Evolutionary conservation across 2,113 vertebrate genomes (phyloP), one percentile per base, ranked within the genome.

Genomic region (Myotis davidii): DNA sequence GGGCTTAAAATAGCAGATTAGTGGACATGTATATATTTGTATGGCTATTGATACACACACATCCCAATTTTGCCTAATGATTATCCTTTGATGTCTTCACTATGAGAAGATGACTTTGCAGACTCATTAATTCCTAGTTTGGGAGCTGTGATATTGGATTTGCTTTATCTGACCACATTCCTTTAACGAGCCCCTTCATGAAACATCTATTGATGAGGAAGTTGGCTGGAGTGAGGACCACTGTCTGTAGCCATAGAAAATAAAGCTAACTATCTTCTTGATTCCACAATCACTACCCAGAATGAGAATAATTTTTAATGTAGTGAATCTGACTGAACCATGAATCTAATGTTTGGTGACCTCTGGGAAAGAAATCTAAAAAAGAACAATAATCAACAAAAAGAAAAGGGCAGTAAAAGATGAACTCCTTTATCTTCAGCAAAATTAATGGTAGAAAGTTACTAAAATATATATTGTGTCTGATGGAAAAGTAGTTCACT

Each of bases 311-410:
- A 37, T 21, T 91, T 89, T 72, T 61, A 32, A 54, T 48, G 69
- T 45, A 86, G n/a, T 32, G 48, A 65, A 86, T 32, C 61, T 61
- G 20, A 69, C 39, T 94, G 59, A 85, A 93, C 81, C 92, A 82
- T n/a, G 45, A 93, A 59, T 85, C 54, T 79, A 83, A 87, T 90
- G 37, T 86, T 83, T 89, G 27, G 18, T 86, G 21, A 67, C n/a
- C 27, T 94, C 67, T 94, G 5, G 29, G 34, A 94, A 70, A 27
- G 42, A 92, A 87, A 13, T 59, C 6, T 95, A 37, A 88, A 90
- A 85, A 90, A 90, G 74, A 85, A 76, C 7, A 16, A 48, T 78
- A 85, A 48, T 9, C 12, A 3, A 72, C 23, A 42, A 27, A 78
- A 39, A 23, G 67, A 39, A 76, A 92, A 95, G 52, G 20, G 9